Conservation (phyloP, 2,113 vertebrate species). For the Pelobates fuscus region DNA sequence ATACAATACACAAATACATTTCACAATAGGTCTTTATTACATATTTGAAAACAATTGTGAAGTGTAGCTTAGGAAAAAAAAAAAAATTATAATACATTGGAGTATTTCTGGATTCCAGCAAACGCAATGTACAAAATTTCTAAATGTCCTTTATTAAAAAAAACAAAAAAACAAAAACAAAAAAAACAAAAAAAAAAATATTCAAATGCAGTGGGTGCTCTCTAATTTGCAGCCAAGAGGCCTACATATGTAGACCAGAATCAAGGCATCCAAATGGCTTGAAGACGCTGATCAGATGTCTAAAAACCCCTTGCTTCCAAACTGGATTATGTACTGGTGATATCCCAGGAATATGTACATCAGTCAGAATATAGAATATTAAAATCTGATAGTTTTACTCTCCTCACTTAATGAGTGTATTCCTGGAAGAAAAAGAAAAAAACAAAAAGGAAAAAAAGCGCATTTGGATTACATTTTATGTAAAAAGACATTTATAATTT, state of each 20-base stretch:
- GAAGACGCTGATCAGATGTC: neutral
- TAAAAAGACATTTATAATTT: no score
- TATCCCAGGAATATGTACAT: neutral
- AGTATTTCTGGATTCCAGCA: conserved; percentile 24
- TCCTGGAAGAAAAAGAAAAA: conserved; percentile 5
- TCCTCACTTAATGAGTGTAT: conserved; percentile 30
- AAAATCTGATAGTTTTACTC: neutral
- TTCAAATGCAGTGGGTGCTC: neutral
- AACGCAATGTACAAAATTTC: conserved; percentile 11
- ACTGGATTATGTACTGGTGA: neutral
- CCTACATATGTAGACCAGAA: neutral
- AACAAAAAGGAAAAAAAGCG: no score
- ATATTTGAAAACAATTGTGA: neutral
- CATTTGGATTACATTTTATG: no score
- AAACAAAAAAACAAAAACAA: no score
- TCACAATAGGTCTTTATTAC: conserved; percentile 9
- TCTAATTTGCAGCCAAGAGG: neutral
- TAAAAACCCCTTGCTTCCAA: neutral
- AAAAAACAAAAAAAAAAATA: no score
- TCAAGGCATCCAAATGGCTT: neutral
- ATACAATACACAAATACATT: no score
- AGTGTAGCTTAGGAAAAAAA: neutral
- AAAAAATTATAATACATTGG: neutral
- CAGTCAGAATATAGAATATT: neutral
- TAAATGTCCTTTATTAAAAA: no score